Conservation (phyloP, 2,113 vertebrate species). For the Actenoides lindsayi region DNA sequence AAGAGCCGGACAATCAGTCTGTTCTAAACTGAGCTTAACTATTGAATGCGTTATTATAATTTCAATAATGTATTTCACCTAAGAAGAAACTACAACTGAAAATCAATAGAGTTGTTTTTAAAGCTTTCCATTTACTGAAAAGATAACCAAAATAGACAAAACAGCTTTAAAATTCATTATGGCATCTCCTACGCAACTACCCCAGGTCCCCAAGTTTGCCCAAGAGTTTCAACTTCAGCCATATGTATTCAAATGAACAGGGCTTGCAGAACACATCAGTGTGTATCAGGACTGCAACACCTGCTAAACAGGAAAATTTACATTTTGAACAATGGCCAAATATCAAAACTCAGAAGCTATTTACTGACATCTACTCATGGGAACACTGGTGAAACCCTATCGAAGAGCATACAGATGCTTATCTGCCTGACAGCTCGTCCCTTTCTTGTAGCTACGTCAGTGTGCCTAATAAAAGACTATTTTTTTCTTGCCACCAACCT, state of each 20-base stretch:
- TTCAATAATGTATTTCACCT: neutral
- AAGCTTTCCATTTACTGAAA: neutral
- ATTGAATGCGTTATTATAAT: neutral
- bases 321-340: neutral
- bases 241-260: neutral
- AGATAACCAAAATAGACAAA: neutral
- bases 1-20: neutral
- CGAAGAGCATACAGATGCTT: rapidly evolving
- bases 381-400: neutral
- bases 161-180: neutral
- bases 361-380: neutral
- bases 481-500: neutral
- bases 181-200: neutral
- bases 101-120: neutral
- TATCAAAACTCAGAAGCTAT: neutral
- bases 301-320: neutral
- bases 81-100: neutral
- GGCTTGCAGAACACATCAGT: neutral
- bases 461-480: neutral
- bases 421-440: neutral
- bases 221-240: neutral
- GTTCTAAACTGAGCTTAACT: neutral
- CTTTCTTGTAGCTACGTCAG: neutral
- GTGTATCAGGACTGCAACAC: neutral
- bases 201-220: neutral